Evolutionary conservation across 2,113 vertebrate genomes (phyloP).

Genomic region (Nasalis larvatus): DNA sequence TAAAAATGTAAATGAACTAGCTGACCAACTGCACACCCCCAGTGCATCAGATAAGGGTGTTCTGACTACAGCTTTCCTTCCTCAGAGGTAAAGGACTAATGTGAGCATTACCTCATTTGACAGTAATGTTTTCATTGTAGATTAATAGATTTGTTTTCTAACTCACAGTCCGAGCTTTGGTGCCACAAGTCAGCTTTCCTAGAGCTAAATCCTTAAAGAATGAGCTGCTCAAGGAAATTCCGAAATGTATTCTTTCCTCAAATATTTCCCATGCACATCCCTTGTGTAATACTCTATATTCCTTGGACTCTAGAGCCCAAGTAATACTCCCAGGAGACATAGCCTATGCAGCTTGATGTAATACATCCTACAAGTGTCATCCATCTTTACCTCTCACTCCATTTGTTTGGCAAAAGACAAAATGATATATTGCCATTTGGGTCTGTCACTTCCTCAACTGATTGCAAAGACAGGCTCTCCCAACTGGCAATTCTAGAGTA

Average conservation of each 20-base stretch:
- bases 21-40: neutral
- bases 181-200: neutral
- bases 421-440: slow-evolving; percentile 26
- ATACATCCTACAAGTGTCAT: neutral
- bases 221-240: neutral
- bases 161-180: neutral
- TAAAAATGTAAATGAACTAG: neutral
- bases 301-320: neutral
- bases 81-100: neutral
- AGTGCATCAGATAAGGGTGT: neutral
- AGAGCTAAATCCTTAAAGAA: neutral
- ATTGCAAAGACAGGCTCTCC: slow-evolving; percentile 33
- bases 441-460: slow-evolving; percentile 41
- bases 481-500: neutral
- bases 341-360: neutral
- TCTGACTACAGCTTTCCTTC: neutral
- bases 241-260: neutral
- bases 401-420: slow-evolving; percentile 37
- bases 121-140: neutral
- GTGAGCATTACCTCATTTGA: neutral
- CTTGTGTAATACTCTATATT: neutral
- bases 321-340: neutral
- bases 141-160: slow-evolving; percentile 1
- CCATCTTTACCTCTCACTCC: neutral
- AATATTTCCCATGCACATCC: neutral